These are phyloP conservation scores for Sinocyclocheilus maitianheensis DNA, from an alignment of 2,113 vertebrate species.

Conservation along the genomic window DNA sequence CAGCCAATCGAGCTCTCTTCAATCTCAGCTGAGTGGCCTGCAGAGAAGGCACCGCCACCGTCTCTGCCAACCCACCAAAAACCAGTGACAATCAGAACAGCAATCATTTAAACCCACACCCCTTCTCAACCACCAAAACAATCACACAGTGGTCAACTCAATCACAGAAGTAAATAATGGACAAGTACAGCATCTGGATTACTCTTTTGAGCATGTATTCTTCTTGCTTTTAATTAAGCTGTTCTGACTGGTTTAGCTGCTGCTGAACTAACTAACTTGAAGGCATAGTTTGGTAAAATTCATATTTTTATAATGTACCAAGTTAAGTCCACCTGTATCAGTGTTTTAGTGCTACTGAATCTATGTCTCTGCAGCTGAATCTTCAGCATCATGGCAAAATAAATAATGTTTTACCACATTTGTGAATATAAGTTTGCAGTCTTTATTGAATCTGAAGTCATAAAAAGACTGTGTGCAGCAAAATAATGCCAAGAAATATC, in stretches of 20 bases:
- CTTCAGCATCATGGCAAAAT: not conserved
- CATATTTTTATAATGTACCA: not conserved
- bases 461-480: not conserved
- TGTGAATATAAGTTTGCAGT: not conserved
- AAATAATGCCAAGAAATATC: not conserved
- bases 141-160: not conserved
- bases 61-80: conserved; percentile 78
- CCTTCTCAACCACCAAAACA: conserved; percentile 22
- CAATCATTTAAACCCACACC: conserved; percentile 15
- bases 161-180: not conserved
- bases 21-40: conserved; percentile 97
- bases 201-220: not conserved
- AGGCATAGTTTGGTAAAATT: not conserved
- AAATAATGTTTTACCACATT: not conserved
- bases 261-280: not conserved
- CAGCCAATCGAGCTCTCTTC: conserved; percentile 92
- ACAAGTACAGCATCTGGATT: not conserved
- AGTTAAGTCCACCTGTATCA: not conserved
- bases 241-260: not conserved
- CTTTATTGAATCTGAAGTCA: not conserved
- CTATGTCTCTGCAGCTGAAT: not conserved
- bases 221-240: not conserved
- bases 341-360: not conserved
- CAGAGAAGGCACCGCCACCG: conserved; percentile 92
- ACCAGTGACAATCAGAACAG: not conserved